phyloP scores from a whole-genome alignment of 2,888 invertebrate species.

The Hipparchia sbordonii region DNA sequence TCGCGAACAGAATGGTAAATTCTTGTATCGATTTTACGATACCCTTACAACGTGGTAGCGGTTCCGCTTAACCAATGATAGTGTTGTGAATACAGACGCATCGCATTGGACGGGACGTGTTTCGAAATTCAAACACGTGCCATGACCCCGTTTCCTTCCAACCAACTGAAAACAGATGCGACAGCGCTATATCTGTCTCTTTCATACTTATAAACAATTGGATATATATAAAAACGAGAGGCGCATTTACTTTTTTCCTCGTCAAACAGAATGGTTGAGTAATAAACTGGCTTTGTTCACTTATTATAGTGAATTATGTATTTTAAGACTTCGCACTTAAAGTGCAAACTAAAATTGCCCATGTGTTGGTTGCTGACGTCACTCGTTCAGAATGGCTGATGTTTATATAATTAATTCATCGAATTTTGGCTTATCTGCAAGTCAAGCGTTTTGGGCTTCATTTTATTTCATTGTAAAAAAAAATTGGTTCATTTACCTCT shows the following conservation, averaged over 20 bases:
- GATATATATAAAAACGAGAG: slow-evolving; percentile 55
- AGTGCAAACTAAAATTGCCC: slow-evolving; percentile 41
- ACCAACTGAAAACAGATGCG: slow-evolving; percentile 50
- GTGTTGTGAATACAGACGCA: slow-evolving; percentile 61
- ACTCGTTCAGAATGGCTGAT: slow-evolving; percentile 59
- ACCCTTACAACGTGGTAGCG: slow-evolving; percentile 56
- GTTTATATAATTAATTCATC: slow-evolving; percentile 53
- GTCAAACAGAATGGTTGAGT: slow-evolving; percentile 50
- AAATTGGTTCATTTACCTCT: slow-evolving; percentile 31
- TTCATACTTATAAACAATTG: slow-evolving; percentile 51
- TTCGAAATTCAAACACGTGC: slow-evolving; percentile 82
- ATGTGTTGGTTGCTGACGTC: slow-evolving; percentile 49
- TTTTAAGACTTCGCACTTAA: slow-evolving; percentile 47
- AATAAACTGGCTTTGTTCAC: slow-evolving; percentile 58
- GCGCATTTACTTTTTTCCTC: slow-evolving; percentile 44
- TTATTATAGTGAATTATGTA: slow-evolving; percentile 40
- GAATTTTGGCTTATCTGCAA: slow-evolving; percentile 54
- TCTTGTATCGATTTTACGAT: slow-evolving; percentile 65
- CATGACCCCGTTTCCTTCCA: slow-evolving; percentile 70
- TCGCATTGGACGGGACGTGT: slow-evolving; percentile 76
- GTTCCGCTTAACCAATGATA: slow-evolving; percentile 68
- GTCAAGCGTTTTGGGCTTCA: slow-evolving; percentile 21
- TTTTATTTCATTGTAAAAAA: slow-evolving; percentile 25
- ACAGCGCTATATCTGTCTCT: slow-evolving; percentile 57
- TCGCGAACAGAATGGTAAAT: slow-evolving; percentile 42